Conservation (phyloP, 2,797 vertebrate species). For the Mycteria americana region DNA sequence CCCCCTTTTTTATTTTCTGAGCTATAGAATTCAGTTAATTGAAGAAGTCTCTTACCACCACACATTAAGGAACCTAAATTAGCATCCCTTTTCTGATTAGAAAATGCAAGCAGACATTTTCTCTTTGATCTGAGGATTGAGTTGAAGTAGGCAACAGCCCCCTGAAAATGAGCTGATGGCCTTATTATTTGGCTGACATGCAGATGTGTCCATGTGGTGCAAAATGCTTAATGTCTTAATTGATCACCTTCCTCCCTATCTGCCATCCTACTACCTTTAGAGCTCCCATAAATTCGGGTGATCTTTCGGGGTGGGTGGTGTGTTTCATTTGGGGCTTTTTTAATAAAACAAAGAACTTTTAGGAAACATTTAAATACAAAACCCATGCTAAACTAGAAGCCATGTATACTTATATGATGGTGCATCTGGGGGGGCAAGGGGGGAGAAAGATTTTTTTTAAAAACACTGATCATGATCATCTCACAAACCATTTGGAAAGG, state of each 20-base stretch:
- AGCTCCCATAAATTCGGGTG: constrained; percentile 68
- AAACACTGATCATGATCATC: background rate
- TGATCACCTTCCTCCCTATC: constrained; percentile 90
- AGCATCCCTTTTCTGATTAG: constrained; percentile 93
- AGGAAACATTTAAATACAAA: background rate
- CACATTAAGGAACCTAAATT: constrained; percentile 97
- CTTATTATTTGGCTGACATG: constrained; percentile 90
- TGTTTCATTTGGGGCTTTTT: background rate
- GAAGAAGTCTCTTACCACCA: constrained; percentile 94
- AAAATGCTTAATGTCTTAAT: constrained; percentile 99
- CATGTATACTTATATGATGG: background rate
- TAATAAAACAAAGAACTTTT: background rate
- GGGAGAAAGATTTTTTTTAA: background rate
- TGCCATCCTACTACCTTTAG: constrained; percentile 64
- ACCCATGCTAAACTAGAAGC: background rate
- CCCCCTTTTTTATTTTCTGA: constrained; percentile 77
- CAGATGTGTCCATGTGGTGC: constrained; percentile 89
- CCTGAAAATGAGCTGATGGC: constrained; percentile 99
- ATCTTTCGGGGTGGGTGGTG: constrained; percentile 37
- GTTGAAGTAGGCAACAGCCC: constrained; percentile 86
- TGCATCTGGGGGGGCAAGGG: background rate
- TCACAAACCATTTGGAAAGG: background rate
- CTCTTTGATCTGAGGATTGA: constrained; percentile 93
- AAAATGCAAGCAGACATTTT: constrained; percentile 82
- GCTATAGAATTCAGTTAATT: constrained; percentile 99